phyloP scores from a whole-genome alignment of 2,888 invertebrate genomes.

The Dimorphilus gyrociliatus region DNA sequence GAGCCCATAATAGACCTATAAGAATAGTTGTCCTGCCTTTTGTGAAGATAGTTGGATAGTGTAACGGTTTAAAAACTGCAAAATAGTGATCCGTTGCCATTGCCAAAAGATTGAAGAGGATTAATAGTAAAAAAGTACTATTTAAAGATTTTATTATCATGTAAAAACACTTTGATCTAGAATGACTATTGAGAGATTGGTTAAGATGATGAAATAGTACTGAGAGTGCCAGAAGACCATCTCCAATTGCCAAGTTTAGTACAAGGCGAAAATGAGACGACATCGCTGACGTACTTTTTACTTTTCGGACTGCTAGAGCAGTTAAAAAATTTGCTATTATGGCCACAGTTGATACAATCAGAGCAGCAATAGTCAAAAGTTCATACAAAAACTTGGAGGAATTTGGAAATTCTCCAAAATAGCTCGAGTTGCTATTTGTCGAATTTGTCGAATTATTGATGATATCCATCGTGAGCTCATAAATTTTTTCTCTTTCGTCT shows the following conservation, averaged over 20 bases:
- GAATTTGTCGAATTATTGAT: too few relatives aligned
- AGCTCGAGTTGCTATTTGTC: too few relatives aligned
- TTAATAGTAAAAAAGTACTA: constrained; percentile 17
- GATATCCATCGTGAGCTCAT: too few relatives aligned
- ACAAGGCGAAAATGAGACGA: constrained; percentile 21
- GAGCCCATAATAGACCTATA: constrained; percentile 8
- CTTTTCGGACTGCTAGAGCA: constrained; percentile 17
- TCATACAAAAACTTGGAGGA: too few relatives aligned
- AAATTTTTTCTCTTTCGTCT: too few relatives aligned
- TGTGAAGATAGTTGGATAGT: constrained; percentile 9
- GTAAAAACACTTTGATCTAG: constrained; percentile 14
- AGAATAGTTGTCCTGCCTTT: constrained; percentile 6
- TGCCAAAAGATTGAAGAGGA: constrained; percentile 11
- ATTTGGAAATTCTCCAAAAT: too few relatives aligned
- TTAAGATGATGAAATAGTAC: constrained; percentile 16
- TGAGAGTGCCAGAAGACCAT: constrained; percentile 18
- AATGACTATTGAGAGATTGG: constrained; percentile 13
- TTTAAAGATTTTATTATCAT: constrained; percentile 17
- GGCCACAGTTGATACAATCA: constrained; percentile 11
- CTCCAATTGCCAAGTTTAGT: constrained; percentile 18
- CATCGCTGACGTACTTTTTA: constrained; percentile 12
- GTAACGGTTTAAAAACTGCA: constrained; percentile 11
- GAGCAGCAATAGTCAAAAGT: constrained; percentile 6
- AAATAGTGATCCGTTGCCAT: constrained; percentile 14
- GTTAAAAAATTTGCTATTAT: constrained; percentile 16